Percentiles rank a stretch among this genome's conserved stretches.
phyloP scores from a whole-genome alignment of 2,797 vertebrate species.

The Lithobates pipiens region DNA sequence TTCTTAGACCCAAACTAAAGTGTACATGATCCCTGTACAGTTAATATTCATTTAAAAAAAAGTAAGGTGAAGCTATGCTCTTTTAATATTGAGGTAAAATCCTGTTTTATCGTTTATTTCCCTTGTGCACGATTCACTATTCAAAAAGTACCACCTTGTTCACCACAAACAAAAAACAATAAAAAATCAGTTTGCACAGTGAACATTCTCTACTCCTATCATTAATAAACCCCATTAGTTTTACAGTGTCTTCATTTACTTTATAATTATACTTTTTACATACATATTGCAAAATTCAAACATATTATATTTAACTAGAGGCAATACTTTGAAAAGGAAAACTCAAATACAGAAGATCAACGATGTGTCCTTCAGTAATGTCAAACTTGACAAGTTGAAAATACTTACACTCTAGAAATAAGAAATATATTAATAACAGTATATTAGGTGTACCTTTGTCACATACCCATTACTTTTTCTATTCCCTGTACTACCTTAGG shows the following conservation, averaged over 20 bases:
- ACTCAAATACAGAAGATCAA: background rate
- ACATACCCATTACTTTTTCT: background rate
- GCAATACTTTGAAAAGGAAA: background rate
- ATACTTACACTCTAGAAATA: slow-evolving; percentile 37
- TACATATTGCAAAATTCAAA: background rate
- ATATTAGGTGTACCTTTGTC: background rate
- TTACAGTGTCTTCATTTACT: background rate
- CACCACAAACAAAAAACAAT: background rate
- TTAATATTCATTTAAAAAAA: too few relatives aligned
- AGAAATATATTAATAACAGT: slow-evolving; percentile 28
- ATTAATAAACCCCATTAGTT: background rate
- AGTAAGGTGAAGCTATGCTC: too few relatives aligned
- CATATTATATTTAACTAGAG: background rate
- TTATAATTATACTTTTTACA: background rate
- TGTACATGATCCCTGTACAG: too few relatives aligned
- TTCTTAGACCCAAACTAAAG: too few relatives aligned
- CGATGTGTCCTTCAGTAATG: slow-evolving; percentile 28
- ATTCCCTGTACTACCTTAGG: slow-evolving; percentile 1
- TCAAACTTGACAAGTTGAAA: slow-evolving; percentile 30
- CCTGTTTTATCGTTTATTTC: too few relatives aligned
- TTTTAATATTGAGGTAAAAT: too few relatives aligned
- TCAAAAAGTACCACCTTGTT: background rate
- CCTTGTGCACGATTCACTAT: too few relatives aligned
- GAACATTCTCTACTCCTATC: background rate
- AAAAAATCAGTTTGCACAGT: background rate